Conservation (phyloP, 1,140 invertebrate species). For the Drosophila murphyi region DNA sequence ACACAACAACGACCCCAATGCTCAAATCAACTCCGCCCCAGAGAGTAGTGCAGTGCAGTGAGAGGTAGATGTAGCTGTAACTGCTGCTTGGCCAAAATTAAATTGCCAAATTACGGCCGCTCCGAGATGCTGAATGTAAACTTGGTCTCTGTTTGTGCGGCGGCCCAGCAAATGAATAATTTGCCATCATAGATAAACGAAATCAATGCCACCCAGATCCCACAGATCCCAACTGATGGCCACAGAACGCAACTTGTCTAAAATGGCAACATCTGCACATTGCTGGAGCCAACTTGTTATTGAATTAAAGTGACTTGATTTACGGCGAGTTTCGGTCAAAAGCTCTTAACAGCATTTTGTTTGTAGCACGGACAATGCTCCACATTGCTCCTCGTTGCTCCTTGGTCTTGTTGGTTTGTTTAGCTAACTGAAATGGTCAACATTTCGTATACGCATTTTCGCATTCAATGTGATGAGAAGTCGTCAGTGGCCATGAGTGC, state of each 20-base stretch:
- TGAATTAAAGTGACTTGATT: slow-evolving; percentile 54
- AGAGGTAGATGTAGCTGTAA: background rate
- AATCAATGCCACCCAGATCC: slow-evolving; percentile 32
- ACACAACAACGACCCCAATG: background rate
- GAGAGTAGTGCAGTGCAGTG: background rate
- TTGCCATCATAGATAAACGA: slow-evolving; percentile 48
- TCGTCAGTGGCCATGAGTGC: slow-evolving; percentile 8
- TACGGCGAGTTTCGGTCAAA: slow-evolving; percentile 42
- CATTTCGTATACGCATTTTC: slow-evolving; percentile 18
- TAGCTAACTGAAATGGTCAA: slow-evolving; percentile 8
- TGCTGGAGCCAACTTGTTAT: slow-evolving; percentile 39
- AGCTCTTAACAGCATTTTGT: slow-evolving; percentile 37
- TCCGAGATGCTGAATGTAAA: slow-evolving; percentile 20
- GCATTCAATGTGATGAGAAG: slow-evolving; percentile 5
- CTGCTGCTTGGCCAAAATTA: slow-evolving; percentile 33
- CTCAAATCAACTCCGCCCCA: background rate
- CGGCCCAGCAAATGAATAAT: slow-evolving; percentile 47
- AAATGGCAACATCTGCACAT: slow-evolving; percentile 46
- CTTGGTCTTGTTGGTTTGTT: slow-evolving; percentile 2
- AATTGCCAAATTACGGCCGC: slow-evolving; percentile 42
- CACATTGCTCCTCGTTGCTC: background rate
- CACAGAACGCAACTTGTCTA: slow-evolving; percentile 29
- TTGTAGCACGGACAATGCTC: background rate
- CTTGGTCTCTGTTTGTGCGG: slow-evolving; percentile 24
- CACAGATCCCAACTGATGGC: slow-evolving; percentile 13